A percentile compares a stretch with the other conserved stretches of the same genome.
Evolutionary conservation across 2,797 vertebrate species (phyloP).

Genomic region (Urocyon cinereoargenteus): DNA sequence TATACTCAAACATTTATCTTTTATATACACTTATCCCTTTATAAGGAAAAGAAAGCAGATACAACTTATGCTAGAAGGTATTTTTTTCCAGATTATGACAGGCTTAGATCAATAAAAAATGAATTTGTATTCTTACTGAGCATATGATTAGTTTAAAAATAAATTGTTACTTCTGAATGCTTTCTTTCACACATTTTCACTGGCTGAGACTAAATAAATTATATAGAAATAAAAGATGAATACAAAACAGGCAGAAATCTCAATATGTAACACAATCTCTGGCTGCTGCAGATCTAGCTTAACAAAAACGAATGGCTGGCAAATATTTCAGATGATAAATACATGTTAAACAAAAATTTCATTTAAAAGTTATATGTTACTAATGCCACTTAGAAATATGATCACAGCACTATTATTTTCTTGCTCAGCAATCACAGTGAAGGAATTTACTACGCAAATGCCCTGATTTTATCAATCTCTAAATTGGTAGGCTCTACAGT

Average conservation of each 20-base stretch:
- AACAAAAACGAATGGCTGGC: background rate
- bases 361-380: background rate
- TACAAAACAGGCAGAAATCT: background rate
- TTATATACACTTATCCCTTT: background rate
- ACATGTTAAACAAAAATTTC: background rate
- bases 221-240: background rate
- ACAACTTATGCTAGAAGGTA: background rate
- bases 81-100: slow-evolving; percentile 4
- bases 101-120: slow-evolving; percentile 53
- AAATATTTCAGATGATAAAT: slow-evolving; percentile 29
- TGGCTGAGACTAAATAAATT: background rate
- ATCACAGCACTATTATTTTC: background rate
- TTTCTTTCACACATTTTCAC: slow-evolving; percentile 22
- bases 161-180: background rate
- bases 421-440: background rate
- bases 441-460: background rate
- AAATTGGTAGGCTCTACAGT: background rate
- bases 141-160: slow-evolving; percentile 48
- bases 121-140: slow-evolving; percentile 34
- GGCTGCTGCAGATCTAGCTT: background rate
- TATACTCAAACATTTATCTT: background rate
- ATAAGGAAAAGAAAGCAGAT: slow-evolving; percentile 16
- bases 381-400: background rate
- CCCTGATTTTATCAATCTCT: background rate
- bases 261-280: background rate